Conservation (phyloP, 2,113 vertebrate species). For the Eidolon helvum region DNA sequence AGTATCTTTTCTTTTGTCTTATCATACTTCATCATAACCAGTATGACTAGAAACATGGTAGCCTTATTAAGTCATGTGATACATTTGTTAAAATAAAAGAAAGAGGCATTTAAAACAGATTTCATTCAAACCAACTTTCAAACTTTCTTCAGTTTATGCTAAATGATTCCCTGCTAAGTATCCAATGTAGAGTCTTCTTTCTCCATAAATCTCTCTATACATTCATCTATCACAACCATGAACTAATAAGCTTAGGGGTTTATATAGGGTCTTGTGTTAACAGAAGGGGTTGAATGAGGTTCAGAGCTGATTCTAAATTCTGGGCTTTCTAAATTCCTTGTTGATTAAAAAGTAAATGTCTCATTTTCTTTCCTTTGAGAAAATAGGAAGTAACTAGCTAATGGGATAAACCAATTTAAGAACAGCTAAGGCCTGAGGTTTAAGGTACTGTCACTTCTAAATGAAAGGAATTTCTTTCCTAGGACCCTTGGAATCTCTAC, state of each 20-base stretch:
- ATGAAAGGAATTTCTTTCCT: not conserved
- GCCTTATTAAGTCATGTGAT: slow-evolving; percentile 50
- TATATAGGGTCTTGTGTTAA: not conserved
- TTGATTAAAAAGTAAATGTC: not conserved
- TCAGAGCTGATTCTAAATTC: not conserved
- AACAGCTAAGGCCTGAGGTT: not conserved
- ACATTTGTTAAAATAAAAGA: slow-evolving; percentile 69
- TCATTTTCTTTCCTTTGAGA: not conserved
- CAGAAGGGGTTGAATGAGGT: not conserved
- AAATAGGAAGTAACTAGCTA: not conserved
- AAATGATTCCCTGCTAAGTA: not conserved
- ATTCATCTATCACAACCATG: not conserved
- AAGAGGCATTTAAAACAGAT: not conserved
- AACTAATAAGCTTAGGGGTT: not conserved
- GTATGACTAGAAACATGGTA: slow-evolving; percentile 40
- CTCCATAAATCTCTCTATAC: not conserved
- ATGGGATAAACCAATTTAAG: not conserved
- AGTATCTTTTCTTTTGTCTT: slow-evolving; percentile 53
- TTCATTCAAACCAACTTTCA: not conserved
- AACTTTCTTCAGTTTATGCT: not conserved
- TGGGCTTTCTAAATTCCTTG: not conserved
- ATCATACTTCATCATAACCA: slow-evolving; percentile 31
- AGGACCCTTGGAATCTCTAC: not conserved
- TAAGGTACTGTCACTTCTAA: not conserved
- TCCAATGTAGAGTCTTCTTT: not conserved